Evolutionary conservation across 2,797 vertebrate species (phyloP), one percentile per base, ranked within the genome.

Genomic region (Lacerta viridis): DNA sequence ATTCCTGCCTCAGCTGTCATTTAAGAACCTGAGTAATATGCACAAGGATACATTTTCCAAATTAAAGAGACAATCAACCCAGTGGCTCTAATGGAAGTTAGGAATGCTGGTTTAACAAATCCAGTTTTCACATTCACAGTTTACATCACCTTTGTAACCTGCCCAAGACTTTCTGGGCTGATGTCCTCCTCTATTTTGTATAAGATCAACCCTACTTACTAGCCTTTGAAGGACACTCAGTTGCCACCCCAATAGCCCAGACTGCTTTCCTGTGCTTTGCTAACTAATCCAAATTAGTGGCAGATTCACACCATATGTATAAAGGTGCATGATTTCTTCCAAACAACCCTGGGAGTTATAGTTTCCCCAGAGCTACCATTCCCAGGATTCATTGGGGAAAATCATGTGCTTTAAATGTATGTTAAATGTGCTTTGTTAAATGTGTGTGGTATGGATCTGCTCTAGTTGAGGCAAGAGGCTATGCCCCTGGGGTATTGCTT

Each of bases 61-160:
- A 87, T 76, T 71, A 61, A 10, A 76, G 43, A 13, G 43, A 50
- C 59, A 66, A 59, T 72, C 50, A 8, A 50, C 23, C 55, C 80
- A 20, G 29, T 80, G 50, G 25, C 33, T 59, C 61, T 69, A 76
- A 80, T 43, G 68, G 10, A 89, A 82, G 80, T 50, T 61, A 80
- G 46, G 15, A 25, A 10, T 82, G 29, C 59, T 76, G 46, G 25
- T 41, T 36, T 39, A 85, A 33, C 36, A 39, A 55, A 23, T 68
- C 43, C 33, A 17, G 27, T 10, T 41, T 80, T 33, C 29, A 69
- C 33, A 68, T 33, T 55, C 27, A 68, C 23, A 36, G 36, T n/a
- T 39, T 20, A 33, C 23, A 46, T 33, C 11, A 33, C 8, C n/a
- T 66, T 27, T 64, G 39, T 66, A 55, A 66, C 23, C 43, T 33